Evolutionary conservation across 2,888 invertebrate genomes (phyloP), one percentile per base, ranked within the genome.

Genomic region (Drosophila crucigera): DNA sequence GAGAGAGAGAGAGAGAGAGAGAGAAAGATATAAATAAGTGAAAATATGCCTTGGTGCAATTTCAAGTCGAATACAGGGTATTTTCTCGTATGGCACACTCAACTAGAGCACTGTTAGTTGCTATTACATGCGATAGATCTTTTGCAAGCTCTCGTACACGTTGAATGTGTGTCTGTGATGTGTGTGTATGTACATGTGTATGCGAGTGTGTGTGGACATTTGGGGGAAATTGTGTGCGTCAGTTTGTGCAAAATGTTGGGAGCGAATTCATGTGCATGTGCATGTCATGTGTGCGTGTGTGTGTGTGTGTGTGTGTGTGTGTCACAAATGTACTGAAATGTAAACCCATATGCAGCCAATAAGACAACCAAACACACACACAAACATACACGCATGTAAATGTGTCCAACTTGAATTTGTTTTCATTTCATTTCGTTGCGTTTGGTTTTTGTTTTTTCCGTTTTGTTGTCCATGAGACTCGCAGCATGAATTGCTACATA

Each of bases 401-500:
- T 64, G 50, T 72, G 35, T 69, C 78, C 75, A 82, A 84, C 77
- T 84, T 74, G 76, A 75, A 82, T 82, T 82, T 84, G 78, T 84
- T 82, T 84, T 83, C 83, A 76, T 84, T 84, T 78, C 67, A 71
- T 73, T 82, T 66, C 69, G 52, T 52, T 53, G 56, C 43, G 47
- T 56, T 37, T 30, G 28, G 6, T 59, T 67, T 61, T 25, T 68
- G 31, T 16, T 37, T 37, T n/a, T 30, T 39, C 14, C 39, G 56
- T 47, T 47, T 72, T 67, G 28, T 74, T 82, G 80, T 82, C 81
- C 80, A 78, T 81, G 80, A 82, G 82, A 77, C 81, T 71, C 75
- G 60, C 68, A 82, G 80, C 89, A 78, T 76, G 82, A 76, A 81
- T 88, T 88, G 87, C 91, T 79, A 88, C 87, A 87, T 82, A 89